A percentile compares a stretch with the other conserved stretches of the same genome.
Evolutionary conservation across 2,888 invertebrate genomes (phyloP).

Genomic region (Drosophila robusta): DNA sequence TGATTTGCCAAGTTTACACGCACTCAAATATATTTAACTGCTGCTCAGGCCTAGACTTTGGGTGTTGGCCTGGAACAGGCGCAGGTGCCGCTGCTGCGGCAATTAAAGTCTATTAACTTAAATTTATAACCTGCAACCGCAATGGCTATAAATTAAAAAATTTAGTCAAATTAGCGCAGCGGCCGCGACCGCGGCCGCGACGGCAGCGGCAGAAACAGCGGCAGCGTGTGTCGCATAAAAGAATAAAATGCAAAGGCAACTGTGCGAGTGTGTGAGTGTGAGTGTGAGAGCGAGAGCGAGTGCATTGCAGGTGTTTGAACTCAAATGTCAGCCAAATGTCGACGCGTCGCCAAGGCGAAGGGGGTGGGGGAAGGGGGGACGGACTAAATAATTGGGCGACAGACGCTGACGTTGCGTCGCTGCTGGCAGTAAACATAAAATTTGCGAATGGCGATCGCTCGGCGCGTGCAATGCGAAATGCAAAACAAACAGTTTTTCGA

Average conservation of each 20-base stretch:
- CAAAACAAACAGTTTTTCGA: conserved; percentile 77
- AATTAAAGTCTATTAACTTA: conserved; percentile 72
- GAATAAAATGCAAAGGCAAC: conserved; percentile 58
- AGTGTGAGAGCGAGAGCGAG: conserved; percentile 39
- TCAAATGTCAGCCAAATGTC: conserved; percentile 75
- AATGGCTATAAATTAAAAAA: conserved; percentile 68
- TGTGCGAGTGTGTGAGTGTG: conserved; percentile 11
- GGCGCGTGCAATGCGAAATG: conserved; percentile 72
- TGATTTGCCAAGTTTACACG: conserved; percentile 59
- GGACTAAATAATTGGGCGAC: conserved; percentile 60
- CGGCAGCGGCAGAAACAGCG: neutral
- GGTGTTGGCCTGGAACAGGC: conserved; percentile 16
- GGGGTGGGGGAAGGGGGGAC: neutral
- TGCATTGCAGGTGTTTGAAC: conserved; percentile 80
- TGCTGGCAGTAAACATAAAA: conserved; percentile 54
- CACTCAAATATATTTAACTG: conserved; percentile 7
- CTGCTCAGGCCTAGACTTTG: conserved; percentile 41
- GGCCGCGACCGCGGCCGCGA: neutral
- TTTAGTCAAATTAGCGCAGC: conserved; percentile 74
- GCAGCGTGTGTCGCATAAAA: conserved; percentile 32
- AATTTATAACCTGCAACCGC: conserved; percentile 67
- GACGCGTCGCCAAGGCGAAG: conserved; percentile 30
- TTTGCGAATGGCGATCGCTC: conserved; percentile 49
- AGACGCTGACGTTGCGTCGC: conserved; percentile 59
- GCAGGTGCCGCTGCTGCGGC: conserved; percentile 40